A percentile compares a stretch with the other conserved stretches of the same genome.
Evolutionary conservation across 2,888 invertebrate species (phyloP).

Genomic region (Acanthosepion esculentum): DNA sequence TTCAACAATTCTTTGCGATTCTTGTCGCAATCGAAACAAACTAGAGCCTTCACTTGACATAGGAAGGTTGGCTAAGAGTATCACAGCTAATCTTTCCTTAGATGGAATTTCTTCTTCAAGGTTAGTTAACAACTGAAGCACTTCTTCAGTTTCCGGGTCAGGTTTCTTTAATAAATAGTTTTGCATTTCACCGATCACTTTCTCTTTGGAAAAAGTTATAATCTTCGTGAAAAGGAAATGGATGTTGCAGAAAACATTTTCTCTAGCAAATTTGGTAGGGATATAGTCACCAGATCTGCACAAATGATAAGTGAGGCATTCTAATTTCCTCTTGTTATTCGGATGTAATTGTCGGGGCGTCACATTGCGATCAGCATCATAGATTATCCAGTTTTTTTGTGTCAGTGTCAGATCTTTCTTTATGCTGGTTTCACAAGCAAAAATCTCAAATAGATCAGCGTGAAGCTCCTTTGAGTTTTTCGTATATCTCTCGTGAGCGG

Average conservation of each 20-base stretch:
- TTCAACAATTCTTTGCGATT: conserved; percentile 56
- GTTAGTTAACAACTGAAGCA: background rate
- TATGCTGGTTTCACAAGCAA: conserved; percentile 62
- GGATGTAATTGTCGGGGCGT: conserved; percentile 62
- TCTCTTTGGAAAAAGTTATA: conserved; percentile 73
- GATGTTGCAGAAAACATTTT: conserved; percentile 63
- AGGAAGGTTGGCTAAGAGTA: conserved; percentile 58
- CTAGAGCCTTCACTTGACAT: conserved; percentile 52
- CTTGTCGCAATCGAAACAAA: conserved; percentile 55
- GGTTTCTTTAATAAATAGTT: conserved; percentile 87
- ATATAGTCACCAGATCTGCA: conserved; percentile 55
- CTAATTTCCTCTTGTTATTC: conserved; percentile 64
- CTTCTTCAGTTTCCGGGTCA: conserved; percentile 81
- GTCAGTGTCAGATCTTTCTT: conserved; percentile 62
- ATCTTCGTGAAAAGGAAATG: conserved; percentile 62
- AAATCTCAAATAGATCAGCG: conserved; percentile 62
- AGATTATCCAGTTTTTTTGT: conserved; percentile 62
- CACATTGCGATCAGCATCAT: conserved; percentile 69
- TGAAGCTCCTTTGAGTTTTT: conserved; percentile 59
- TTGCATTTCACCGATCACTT: conserved; percentile 83
- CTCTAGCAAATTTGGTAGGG: conserved; percentile 56
- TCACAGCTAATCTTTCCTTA: conserved; percentile 58
- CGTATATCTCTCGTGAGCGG: conserved; percentile 63
- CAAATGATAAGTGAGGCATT: conserved; percentile 63
- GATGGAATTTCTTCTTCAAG: conserved; percentile 37